These are phyloP conservation scores for Allolobophora icterica DNA, from an alignment of 2,888 invertebrate species.

Conservation along the genomic window DNA sequence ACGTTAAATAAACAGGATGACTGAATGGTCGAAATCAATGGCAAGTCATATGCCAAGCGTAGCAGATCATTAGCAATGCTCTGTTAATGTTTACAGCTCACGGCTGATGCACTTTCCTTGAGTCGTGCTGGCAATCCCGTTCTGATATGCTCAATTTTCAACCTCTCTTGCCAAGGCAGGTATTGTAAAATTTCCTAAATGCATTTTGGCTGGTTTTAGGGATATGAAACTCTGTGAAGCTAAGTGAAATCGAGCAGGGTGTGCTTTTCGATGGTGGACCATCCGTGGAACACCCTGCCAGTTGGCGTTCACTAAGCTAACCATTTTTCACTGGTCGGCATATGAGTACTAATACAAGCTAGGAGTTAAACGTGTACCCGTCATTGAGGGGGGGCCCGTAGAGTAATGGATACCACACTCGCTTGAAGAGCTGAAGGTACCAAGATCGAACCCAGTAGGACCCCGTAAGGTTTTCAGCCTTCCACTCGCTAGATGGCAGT, in stretches of 20 bases:
- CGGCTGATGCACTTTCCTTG: not conserved
- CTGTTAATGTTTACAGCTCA: not conserved
- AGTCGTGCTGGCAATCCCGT: not conserved
- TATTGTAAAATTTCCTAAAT: not conserved
- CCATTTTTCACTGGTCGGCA: not conserved
- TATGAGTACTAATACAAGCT: not conserved
- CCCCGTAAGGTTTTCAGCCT: too few species aligned
- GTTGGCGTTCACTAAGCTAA: not conserved
- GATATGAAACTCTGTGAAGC: too few species aligned
- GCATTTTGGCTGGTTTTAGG: not conserved
- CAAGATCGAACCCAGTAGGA: too few species aligned
- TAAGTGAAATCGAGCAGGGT: not conserved
- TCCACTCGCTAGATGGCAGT: too few species aligned
- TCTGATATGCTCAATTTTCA: not conserved
- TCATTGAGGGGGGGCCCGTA: too few species aligned
- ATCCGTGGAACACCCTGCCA: not conserved
- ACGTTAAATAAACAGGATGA: conserved; percentile 19
- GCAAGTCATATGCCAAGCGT: conserved; percentile 13
- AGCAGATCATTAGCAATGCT: conserved; percentile 17
- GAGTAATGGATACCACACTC: too few species aligned
- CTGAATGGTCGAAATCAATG: conserved; percentile 27
- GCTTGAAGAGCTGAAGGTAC: too few species aligned
- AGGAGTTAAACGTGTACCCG: too few species aligned
- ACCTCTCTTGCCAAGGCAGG: not conserved
- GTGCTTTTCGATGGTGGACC: not conserved